Evolutionary conservation across 2,888 invertebrate genomes (phyloP), one percentile per base, ranked within the genome.

Genomic region (Dasypolia templi): DNA sequence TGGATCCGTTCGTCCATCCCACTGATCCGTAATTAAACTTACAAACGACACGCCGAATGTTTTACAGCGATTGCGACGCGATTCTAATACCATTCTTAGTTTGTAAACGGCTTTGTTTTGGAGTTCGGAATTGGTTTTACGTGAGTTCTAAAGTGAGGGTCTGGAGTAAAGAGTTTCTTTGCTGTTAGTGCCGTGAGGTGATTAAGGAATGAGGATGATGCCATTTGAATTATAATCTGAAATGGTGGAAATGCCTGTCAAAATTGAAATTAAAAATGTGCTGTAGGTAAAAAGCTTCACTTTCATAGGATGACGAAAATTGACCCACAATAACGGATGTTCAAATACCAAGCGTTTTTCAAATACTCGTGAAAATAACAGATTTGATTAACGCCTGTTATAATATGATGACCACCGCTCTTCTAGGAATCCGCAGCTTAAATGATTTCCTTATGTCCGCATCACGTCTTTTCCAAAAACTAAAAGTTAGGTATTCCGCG

Each of bases 1-100:
- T 87, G 86, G 86, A 90, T 87, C 91, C 85, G 85, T 81, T 86
- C 83, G 84, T 88, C 84, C 85, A 64, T 58, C 59, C 82, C 83
- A 82, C 84, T 78, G 81, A 85, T 79, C 82, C 83, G 90, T 92
- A 93, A 93, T 92, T 92, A 92, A 92, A 91, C 90, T 90, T 88
- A 86, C 86, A 87, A 91, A 91, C 89, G 92, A 92, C 90, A 90
- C 85, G 88, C 88, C 86, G 82, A 88, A 89, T 88, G 86, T 86
- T 83, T 85, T 78, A 78, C 81, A 65, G 77, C 78, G 78, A 86
- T 86, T 75, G 81, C 79, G 83, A 72, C 75, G 85, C 83, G 69
- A 84, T 88, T 90, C 79, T 86, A 83, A 85, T 79, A 83, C 67
- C 76, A 78, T 85, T 86, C 86, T 86, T 86, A 79, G 83, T 83